Base-by-base conservation (phyloP, 2,888 invertebrate species). In the Callimorpha dominula region DNA sequence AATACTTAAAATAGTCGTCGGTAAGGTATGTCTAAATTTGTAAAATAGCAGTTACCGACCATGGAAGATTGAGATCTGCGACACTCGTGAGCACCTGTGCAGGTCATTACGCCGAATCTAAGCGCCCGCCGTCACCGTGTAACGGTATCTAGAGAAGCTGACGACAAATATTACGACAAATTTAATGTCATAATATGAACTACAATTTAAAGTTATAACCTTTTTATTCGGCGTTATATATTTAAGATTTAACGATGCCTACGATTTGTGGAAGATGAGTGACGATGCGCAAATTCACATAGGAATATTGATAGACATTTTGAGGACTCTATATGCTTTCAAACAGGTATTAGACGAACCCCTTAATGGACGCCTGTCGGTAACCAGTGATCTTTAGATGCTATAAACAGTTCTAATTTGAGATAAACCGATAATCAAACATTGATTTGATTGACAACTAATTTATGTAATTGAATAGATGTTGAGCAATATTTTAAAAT, bases 91-190 rank as follows among this genome's bases (percentile, higher is more conserved):
- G 78, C 80, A 81, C 79, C 80, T 74, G 86, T 78, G 77, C 83
- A 83, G 89, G 89, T 90, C 89, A 89, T 88, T 90, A 89, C 89
- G 90, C 89, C 88, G 81, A 83, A 85, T 78, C 72, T 77, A 76
- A 74, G 75, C 74, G 65, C 71, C 73, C 66, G 74, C 64, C 57
- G 57, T 64, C 74, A 40, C 75, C 76, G 78, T 79, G 72, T 91
- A 92, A 92, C 92, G 91, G 92, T 91, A 91, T 79, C 81, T 80
- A 76, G 70, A 79, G 75, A 83, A 85, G 85, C 83, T 81, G 82
- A 80, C 75, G 78, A 82, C 81, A 84, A 82, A 81, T 88, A 85
- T 86, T 85, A 84, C 85, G 86, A 87, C 87, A 88, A 87, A 88
- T 89, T 86, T 85, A 84, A 82, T 85, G 78, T 83, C 80, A 83